These are phyloP conservation scores for Cancer borealis DNA, from an alignment of 2,888 invertebrate genomes.

Conservation along the genomic window DNA sequence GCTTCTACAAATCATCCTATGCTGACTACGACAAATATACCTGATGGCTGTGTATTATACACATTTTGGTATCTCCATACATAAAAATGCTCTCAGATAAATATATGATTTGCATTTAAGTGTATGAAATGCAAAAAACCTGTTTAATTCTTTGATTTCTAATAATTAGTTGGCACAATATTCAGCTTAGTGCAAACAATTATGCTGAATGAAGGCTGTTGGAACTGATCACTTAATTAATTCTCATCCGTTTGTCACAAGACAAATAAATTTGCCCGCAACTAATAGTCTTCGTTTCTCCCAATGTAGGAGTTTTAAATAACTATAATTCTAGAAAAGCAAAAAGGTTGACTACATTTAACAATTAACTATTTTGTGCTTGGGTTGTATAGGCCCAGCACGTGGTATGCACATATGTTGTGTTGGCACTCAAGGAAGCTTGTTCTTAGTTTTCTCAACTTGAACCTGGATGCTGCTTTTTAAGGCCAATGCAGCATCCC, in stretches of 20 bases:
- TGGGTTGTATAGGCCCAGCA: neutral
- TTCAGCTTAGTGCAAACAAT: neutral
- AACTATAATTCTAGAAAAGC: neutral
- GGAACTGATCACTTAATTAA: neutral
- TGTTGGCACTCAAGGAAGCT: neutral
- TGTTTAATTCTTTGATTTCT: neutral
- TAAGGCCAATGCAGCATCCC: neutral
- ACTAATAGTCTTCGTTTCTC: neutral
- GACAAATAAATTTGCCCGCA: neutral
- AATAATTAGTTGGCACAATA: conserved; percentile 3
- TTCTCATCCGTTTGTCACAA: neutral
- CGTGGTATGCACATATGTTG: neutral
- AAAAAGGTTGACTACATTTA: neutral
- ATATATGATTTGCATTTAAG: neutral
- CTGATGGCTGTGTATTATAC: neutral
- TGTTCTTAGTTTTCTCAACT: neutral
- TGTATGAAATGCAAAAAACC: neutral
- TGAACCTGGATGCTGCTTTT: neutral
- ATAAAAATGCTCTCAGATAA: neutral
- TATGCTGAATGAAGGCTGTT: neutral
- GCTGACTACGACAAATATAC: neutral
- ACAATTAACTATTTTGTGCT: neutral
- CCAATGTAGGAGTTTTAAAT: neutral
- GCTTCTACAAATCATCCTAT: neutral
- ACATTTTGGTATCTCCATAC: neutral